A percentile compares a stretch with the other conserved stretches of the same genome.
phyloP scores from a whole-genome alignment of 2,113 vertebrate genomes.

The Lampris megalopsis region DNA sequence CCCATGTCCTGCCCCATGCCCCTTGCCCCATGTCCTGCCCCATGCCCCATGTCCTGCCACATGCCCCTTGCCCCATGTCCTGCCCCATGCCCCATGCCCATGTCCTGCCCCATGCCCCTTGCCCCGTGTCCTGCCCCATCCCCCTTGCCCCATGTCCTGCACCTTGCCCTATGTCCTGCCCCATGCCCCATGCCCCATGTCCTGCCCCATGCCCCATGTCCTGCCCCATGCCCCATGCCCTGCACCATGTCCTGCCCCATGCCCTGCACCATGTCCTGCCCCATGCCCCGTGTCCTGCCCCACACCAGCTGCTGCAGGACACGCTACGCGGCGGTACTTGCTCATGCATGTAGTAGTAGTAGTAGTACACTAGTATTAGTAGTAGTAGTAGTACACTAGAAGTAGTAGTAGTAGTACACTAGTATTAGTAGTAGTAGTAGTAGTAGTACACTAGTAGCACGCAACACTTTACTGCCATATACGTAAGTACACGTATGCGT shows the following conservation, averaged over 20 bases:
- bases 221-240: background rate
- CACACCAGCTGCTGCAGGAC: slow-evolving; percentile 1
- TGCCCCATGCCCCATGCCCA: background rate
- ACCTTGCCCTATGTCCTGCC: background rate
- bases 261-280: background rate
- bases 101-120: background rate
- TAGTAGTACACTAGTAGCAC: too few relatives aligned
- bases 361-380: background rate
- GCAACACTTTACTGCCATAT: too few relatives aligned
- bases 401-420: too few relatives aligned
- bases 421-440: too few relatives aligned
- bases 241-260: background rate
- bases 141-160: background rate
- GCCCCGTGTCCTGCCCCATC: background rate
- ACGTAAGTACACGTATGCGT: too few relatives aligned
- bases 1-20: too few relatives aligned
- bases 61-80: too few relatives aligned
- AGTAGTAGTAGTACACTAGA: too few relatives aligned
- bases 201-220: background rate
- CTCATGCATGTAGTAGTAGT: background rate
- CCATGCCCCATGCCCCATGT: background rate
- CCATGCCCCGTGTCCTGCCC: background rate
- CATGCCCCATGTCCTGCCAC: too few relatives aligned
- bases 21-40: too few relatives aligned
- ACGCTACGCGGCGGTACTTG: background rate